These are phyloP conservation scores for Dendrocincla tyrannina DNA, from an alignment of 2,797 vertebrate species.

Conservation along the genomic window DNA sequence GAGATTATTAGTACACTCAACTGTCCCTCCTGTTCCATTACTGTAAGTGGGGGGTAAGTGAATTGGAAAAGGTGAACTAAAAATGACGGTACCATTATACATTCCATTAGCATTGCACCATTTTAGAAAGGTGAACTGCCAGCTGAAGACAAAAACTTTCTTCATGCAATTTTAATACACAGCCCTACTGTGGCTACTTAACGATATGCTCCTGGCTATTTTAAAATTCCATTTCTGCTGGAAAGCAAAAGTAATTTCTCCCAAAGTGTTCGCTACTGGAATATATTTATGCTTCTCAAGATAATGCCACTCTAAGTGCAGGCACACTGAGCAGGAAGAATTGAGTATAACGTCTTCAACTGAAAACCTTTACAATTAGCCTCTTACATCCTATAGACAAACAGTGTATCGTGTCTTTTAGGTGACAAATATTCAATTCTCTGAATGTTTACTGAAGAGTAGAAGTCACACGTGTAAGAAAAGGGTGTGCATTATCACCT, in stretches of 20 bases:
- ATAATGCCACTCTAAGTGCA: not conserved
- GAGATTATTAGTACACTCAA: not conserved
- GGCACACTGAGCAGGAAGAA: constrained; percentile 28
- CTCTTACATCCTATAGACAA: not conserved
- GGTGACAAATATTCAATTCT: not conserved
- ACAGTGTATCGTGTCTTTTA: not conserved
- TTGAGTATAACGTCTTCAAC: not conserved
- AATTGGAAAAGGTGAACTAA: constrained; percentile 2
- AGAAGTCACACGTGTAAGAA: not conserved
- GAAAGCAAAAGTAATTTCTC: constrained; percentile 24
- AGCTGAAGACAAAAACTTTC: constrained; percentile 21
- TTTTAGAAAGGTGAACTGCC: constrained; percentile 6
- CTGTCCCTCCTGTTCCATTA: not conserved
- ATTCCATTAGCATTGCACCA: constrained; percentile 13
- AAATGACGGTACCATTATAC: not conserved
- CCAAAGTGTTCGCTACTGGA: not conserved
- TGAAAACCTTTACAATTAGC: not conserved
- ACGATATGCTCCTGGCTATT: not conserved
- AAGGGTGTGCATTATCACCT: not conserved
- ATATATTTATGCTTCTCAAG: not conserved
- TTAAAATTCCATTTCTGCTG: constrained; percentile 32
- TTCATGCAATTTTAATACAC: constrained; percentile 53
- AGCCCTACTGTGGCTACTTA: not conserved
- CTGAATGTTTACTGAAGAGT: not conserved
- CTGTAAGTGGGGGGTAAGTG: not conserved